Evolutionary conservation across 1,140 invertebrate genomes (phyloP).

Genomic region (Anastrepha obliqua): DNA sequence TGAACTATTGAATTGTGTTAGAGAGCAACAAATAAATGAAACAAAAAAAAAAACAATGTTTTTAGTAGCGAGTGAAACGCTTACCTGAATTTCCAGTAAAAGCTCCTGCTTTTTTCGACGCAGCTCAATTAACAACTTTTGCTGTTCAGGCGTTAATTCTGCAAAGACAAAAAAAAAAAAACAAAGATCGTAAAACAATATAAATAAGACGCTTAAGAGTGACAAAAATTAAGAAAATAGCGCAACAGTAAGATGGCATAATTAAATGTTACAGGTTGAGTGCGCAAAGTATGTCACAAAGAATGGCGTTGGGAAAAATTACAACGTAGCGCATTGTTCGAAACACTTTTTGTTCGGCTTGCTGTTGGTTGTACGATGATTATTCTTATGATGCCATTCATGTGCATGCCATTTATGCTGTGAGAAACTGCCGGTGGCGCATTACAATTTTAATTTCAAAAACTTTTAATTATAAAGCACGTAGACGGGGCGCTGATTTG

Average conservation of each 20-base stretch:
- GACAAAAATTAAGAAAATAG: neutral
- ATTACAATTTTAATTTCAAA: too few species aligned
- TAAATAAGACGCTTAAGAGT: neutral
- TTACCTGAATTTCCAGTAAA: conserved; percentile 93
- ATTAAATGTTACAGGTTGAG: neutral
- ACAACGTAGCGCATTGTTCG: neutral
- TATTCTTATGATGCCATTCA: neutral
- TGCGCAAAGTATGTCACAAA: neutral
- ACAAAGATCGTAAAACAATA: conserved; percentile 79
- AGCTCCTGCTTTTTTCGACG: conserved; percentile 92
- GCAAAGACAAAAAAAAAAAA: conserved; percentile 78
- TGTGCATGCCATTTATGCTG: neutral
- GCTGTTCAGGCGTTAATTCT: conserved; percentile 94
- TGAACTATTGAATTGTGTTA: neutral
- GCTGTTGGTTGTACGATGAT: too few species aligned
- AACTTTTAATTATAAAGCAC: too few species aligned
- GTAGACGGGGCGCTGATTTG: too few species aligned
- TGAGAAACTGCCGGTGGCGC: too few species aligned
- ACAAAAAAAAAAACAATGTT: too few species aligned
- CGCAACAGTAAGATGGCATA: neutral
- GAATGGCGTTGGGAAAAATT: neutral
- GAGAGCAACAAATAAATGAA: neutral
- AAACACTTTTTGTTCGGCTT: neutral
- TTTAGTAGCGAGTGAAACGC: conserved; percentile 61
- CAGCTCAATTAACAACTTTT: conserved; percentile 91